Evolutionary conservation across 2,113 vertebrate genomes (phyloP).

Genomic region (Candoia aspera): DNA sequence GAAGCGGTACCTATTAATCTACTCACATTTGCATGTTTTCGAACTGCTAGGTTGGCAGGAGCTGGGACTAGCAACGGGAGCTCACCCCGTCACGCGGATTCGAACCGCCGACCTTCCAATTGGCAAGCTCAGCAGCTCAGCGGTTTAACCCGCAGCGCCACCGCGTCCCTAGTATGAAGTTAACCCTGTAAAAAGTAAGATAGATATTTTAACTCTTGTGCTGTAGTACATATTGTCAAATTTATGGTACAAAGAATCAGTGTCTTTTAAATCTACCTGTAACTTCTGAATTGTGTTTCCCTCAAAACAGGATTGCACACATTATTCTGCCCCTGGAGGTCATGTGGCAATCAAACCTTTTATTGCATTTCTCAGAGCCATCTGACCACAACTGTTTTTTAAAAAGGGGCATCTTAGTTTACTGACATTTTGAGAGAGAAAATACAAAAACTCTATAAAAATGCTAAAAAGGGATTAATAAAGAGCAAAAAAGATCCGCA

Average conservation of each 20-base stretch:
- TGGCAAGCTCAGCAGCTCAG: too few relatives aligned
- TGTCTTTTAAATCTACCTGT: neutral
- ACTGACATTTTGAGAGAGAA: neutral
- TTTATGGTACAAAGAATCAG: neutral
- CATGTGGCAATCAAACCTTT: neutral
- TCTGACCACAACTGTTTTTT: neutral
- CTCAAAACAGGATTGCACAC: neutral
- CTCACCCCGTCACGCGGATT: too few relatives aligned
- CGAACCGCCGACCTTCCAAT: too few relatives aligned
- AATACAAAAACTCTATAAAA: neutral
- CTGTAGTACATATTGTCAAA: neutral
- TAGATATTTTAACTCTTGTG: neutral
- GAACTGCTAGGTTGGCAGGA: too few relatives aligned
- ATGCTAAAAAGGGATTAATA: neutral
- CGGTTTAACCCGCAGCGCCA: too few relatives aligned
- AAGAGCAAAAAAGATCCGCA: neutral
- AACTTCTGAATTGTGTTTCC: constrained; percentile 20
- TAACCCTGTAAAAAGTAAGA: neutral
- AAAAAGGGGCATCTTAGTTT: neutral
- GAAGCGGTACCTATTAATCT: too few relatives aligned
- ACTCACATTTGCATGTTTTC: too few relatives aligned
- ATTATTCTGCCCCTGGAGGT: neutral
- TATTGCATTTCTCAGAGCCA: neutral
- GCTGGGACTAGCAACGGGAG: too few relatives aligned
- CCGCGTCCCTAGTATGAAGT: too few relatives aligned